These are phyloP conservation scores for Dicaeum eximium DNA, from an alignment of 2,113 vertebrate genomes.

Conservation along the genomic window DNA sequence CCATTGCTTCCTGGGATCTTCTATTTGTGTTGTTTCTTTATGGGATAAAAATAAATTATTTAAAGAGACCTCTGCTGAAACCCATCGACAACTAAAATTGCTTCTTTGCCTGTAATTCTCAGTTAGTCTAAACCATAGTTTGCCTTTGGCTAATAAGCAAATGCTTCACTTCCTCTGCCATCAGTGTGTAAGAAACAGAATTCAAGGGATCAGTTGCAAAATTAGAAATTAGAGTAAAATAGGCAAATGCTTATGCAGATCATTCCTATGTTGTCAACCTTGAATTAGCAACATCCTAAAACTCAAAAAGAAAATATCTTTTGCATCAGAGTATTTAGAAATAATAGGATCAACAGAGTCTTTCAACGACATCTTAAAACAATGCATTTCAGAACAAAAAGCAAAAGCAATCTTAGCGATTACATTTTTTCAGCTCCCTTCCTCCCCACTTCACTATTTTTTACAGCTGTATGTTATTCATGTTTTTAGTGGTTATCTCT, in stretches of 20 bases:
- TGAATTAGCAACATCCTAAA: background rate
- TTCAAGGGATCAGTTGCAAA: background rate
- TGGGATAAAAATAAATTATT: background rate
- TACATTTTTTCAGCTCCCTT: background rate
- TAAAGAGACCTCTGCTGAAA: background rate
- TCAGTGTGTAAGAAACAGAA: background rate
- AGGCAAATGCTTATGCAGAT: background rate
- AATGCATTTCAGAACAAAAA: background rate
- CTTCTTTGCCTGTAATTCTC: background rate
- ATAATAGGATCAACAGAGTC: background rate
- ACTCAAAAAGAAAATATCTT: background rate
- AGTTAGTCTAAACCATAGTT: background rate
- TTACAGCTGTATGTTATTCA: background rate
- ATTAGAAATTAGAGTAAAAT: background rate
- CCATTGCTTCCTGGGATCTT: constrained; percentile 85
- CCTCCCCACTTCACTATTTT: background rate
- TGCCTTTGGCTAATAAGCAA: background rate
- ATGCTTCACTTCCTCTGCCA: background rate
- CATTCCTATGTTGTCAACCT: background rate
- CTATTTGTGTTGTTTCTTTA: constrained; percentile 84
- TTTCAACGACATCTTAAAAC: background rate
- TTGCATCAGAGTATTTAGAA: background rate
- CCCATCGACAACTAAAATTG: background rate
- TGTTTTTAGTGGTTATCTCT: background rate
- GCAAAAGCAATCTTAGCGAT: background rate